Percentiles rank a stretch among this genome's conserved stretches.
phyloP scores from a whole-genome alignment of 1,140 invertebrate genomes.

The Drosophila sproati region DNA sequence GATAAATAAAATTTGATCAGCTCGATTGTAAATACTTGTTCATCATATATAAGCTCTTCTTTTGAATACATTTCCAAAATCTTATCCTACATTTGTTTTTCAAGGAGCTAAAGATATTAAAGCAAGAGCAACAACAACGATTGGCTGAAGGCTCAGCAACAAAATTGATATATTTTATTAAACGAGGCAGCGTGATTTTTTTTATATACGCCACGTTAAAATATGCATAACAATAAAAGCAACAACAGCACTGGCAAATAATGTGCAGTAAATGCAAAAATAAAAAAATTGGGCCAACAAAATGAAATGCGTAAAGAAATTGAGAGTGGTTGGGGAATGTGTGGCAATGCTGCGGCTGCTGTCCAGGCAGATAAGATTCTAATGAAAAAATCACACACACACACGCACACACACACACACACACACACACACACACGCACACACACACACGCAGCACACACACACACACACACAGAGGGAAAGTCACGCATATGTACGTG shows the following conservation, averaged over 20 bases:
- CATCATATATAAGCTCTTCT: too few species aligned
- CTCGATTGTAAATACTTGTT: too few species aligned
- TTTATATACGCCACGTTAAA: constrained; percentile 46
- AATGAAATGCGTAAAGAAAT: constrained; percentile 22
- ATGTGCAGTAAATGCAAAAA: background rate
- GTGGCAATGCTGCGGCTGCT: constrained; percentile 17
- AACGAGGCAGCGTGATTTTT: constrained; percentile 40
- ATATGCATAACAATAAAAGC: constrained; percentile 42
- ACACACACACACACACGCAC: constrained; percentile 4
- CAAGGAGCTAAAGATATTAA: too few species aligned
- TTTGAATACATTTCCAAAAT: too few species aligned
- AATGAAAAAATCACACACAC: constrained; percentile 9
- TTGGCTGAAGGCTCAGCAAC: background rate
- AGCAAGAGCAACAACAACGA: constrained; percentile 7
- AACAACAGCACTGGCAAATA: constrained; percentile 11
- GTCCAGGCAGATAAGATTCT: constrained; percentile 23
- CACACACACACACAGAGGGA: background rate
- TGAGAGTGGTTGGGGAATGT: constrained; percentile 5
- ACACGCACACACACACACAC: too few species aligned
- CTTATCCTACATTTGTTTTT: too few species aligned
- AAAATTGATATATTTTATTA: constrained; percentile 36
- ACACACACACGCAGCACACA: background rate
- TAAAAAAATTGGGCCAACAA: background rate
- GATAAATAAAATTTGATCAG: too few species aligned
- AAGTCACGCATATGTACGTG: background rate